phyloP scores from a whole-genome alignment of 2,797 vertebrate species.

The Monodelphis domestica region DNA sequence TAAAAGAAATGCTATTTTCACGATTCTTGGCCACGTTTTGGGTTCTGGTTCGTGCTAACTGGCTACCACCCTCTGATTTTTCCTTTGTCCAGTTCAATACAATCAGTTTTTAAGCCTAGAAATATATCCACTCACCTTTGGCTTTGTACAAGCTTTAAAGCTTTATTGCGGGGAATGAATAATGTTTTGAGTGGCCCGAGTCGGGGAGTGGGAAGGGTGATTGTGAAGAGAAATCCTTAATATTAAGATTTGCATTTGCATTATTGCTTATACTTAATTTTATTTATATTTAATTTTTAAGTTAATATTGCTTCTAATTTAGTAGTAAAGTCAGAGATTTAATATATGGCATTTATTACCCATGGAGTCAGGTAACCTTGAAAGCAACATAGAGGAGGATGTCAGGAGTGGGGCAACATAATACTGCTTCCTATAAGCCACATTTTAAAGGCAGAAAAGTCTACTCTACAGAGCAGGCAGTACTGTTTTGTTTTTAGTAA shows the following conservation, averaged over 20 bases:
- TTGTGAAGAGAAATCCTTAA: neutral
- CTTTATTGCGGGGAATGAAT: neutral
- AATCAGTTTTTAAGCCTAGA: neutral
- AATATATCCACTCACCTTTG: neutral
- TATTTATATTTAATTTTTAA: too few species aligned
- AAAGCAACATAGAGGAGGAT: neutral
- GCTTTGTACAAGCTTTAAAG: neutral
- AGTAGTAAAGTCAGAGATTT: neutral
- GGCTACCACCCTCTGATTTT: neutral
- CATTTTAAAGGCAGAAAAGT: neutral
- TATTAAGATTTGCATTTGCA: too few species aligned
- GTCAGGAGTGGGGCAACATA: neutral
- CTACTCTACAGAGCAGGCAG: neutral
- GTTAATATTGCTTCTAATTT: neutral
- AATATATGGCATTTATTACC: neutral
- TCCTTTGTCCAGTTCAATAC: neutral
- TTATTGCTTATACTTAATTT: too few species aligned
- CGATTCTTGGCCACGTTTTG: neutral
- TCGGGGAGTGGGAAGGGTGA: neutral
- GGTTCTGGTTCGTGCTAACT: neutral
- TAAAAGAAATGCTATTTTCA: neutral
- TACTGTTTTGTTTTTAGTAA: neutral
- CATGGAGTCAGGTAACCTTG: neutral
- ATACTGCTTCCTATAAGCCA: neutral
- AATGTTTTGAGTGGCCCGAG: neutral